Base-by-base conservation (phyloP, 2,888 invertebrate genomes). In the Vandiemenella viatica region DNA sequence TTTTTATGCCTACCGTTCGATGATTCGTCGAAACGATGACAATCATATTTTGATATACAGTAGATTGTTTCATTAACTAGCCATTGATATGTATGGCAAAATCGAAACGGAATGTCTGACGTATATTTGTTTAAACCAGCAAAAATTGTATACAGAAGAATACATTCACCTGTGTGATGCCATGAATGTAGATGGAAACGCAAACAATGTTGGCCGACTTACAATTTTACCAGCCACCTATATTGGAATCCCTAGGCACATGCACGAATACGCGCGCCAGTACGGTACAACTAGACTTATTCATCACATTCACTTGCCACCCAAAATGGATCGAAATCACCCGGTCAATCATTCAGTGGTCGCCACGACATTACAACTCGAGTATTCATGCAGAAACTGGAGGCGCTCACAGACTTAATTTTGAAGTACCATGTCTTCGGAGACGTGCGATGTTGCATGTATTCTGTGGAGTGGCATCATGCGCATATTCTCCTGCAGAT, bases 1-100 rank as follows among this genome's bases (percentile, higher is more conserved):
- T 41, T 61, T 49, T 51, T 62, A 62, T 52, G 53, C 55, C 23
- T 59, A 55, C 42, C 51, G 55, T 18, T 46, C 59, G 40, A 59
- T 59, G 57, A 52, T 58, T 55, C 43, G 56, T 50, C 46, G 37
- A 8, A 48, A 47, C 16, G 47, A 41, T 16, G 51, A 52, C 46
- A 60, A 59, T 51, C 23, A 54, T 40, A 49, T 60, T 22, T 21
- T 43, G 17, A 21, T 10, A 43, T 43, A 8, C 21, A 13, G 32
- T 5, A 3, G 6, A 32, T 32, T 32, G 1, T 32, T 32, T 32
- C 32, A 32, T 1, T 4, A 32, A 5, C 15, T 7, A 1, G 5
- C 7, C 32, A 15, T n/a, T n/a, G n/a, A n/a, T n/a, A n/a, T n/a
- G n/a, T n/a, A n/a, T n/a, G n/a, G n/a, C n/a, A n/a, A n/a, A n/a